Base-by-base conservation (phyloP, 2,797 vertebrate genomes). In the Hybognathus amarus region DNA sequence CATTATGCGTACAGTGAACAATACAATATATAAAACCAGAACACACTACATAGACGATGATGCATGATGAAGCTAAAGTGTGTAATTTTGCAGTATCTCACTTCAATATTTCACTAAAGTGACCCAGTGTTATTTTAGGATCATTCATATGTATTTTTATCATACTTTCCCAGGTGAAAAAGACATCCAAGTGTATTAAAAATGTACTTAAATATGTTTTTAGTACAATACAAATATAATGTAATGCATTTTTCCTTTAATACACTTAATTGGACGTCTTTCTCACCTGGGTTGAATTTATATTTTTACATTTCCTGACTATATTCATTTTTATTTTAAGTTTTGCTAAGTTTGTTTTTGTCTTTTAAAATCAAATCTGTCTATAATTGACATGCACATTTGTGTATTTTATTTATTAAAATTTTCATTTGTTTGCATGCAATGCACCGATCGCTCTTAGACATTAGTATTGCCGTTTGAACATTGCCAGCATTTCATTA, bases 401-500 rank as follows among this genome's bases (percentile, higher is more conserved):
- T 61, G 18, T 50, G 0, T 54, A 6, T 20, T 52, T 18, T 52
- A 7, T 54, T 54, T 54, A 18, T 52, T 20, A 3, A 20, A 22
- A n/a, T 24, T 6, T 24, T 22, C 0, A 50, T 18, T 54, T 22
- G 4, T 59, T 59, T 59, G 56, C 24, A 59, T 59, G 12, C n/a
- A 24, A 6, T 5, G 1, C 11, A 24, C n/a, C 4, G 12, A 59
- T 59, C 24, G n/a, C n/a, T n/a, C 54, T 56, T 59, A 13, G n/a
- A 61, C 11, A 59, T 2, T 24, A n/a, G 3, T 5, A 40, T 59
- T 40, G 27, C 9, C 17, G 47, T 63, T 27, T 20, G 50, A 67
- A 76, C 33, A n/a, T 40, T 6, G 78, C 18, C 67, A 64, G 40
- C 42, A 12, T 24, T 82, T 54, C 18, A 67, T 75, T 66, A 40